These are phyloP conservation scores for Antidorcas marsupialis DNA, from an alignment of 2,113 vertebrate species.

Conservation along the genomic window DNA sequence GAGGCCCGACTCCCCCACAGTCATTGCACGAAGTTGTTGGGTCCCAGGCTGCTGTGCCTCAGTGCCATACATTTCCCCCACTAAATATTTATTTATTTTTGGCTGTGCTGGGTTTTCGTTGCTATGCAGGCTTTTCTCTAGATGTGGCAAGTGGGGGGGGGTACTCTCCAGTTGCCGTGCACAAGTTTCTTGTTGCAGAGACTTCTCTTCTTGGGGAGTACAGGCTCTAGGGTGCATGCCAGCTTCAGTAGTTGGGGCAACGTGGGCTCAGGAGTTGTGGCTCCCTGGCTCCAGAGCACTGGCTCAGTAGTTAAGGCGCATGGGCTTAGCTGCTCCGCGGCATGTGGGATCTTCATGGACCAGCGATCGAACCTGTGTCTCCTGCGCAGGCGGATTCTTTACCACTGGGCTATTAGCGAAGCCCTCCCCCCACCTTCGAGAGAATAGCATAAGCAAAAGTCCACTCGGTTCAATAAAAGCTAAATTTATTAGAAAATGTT, in stretches of 20 bases:
- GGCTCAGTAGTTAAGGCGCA: neutral
- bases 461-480: neutral
- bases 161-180: neutral
- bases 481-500: neutral
- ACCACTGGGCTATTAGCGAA: neutral
- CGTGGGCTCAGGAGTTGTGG: neutral
- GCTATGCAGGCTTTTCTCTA: neutral
- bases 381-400: neutral
- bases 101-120: neutral
- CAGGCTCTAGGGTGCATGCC: neutral
- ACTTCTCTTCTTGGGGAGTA: neutral
- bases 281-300: neutral
- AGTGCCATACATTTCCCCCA: neutral
- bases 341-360: neutral
- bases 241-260: neutral
- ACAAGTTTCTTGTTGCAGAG: neutral
- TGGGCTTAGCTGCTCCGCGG: neutral
- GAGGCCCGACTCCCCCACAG: neutral
- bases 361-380: neutral
- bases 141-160: neutral
- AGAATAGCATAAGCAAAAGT: neutral
- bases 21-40: rapidly evolving
- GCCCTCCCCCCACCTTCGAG: neutral
- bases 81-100: neutral
- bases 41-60: neutral